phyloP scores from a whole-genome alignment of 64 coral and sea anemone genomes.

The Anthopleura sola region DNA sequence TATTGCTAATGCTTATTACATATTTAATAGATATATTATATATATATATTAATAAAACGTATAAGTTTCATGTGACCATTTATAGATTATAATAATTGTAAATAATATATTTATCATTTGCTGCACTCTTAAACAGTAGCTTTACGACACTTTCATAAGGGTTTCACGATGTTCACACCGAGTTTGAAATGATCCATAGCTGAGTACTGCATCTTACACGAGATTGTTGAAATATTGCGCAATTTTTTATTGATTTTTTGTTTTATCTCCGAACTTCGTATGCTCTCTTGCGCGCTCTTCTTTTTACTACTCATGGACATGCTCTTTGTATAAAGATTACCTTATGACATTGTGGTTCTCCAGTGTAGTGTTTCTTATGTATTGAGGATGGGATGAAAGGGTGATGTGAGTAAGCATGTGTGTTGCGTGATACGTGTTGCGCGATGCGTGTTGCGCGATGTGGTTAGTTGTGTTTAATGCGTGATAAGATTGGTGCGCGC shows the following conservation, averaged over 20 bases:
- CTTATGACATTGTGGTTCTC: no score
- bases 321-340: not conserved
- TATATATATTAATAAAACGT: not conserved
- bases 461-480: no score
- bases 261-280: not conserved
- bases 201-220: no score
- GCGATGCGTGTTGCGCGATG: no score
- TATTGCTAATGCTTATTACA: not conserved
- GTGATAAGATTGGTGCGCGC: no score
- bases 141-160: not conserved
- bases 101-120: not conserved
- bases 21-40: not conserved
- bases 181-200: not conserved
- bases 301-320: not conserved
- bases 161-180: not conserved
- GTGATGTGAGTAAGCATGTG: no score
- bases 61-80: not conserved
- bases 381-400: no score
- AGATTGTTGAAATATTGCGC: not conserved
- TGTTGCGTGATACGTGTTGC: not conserved
- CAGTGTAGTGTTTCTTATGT: no score
- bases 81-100: not conserved
- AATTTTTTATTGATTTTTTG: not conserved
- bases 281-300: not conserved
- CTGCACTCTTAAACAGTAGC: slow-evolving; percentile 18